Conservation (phyloP, 2,888 invertebrate species). For the Zelleria hepariella region DNA sequence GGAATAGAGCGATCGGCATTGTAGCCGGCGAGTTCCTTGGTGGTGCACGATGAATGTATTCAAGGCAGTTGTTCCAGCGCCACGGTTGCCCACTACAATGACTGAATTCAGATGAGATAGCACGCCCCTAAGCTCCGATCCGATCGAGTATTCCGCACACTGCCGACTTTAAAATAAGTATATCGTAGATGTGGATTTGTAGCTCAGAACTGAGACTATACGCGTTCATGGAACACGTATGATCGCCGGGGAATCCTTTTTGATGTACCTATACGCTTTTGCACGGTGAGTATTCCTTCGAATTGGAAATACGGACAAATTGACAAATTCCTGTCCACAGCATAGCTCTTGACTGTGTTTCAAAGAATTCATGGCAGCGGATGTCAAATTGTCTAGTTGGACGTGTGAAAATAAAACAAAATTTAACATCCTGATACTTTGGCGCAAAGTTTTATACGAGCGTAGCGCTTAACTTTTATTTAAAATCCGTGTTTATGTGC, state of each 20-base stretch:
- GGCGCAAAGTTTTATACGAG: not conserved
- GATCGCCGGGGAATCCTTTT: not conserved
- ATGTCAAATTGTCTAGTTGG: no score
- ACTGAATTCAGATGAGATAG: constrained; percentile 9
- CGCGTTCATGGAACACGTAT: not conserved
- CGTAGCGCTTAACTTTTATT: not conserved
- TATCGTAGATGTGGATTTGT: not conserved
- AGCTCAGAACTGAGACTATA: not conserved
- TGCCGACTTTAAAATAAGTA: constrained; percentile 1
- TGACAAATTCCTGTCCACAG: not conserved
- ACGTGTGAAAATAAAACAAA: no score
- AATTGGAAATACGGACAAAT: not conserved
- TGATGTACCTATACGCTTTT: not conserved
- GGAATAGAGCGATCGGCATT: not conserved
- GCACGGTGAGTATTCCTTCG: not conserved
- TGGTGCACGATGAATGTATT: constrained; percentile 5
- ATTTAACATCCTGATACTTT: no score
- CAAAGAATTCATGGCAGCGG: no score
- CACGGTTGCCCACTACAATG: constrained; percentile 2
- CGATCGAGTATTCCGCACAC: constrained; percentile 2
- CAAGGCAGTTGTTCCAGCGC: constrained; percentile 8
- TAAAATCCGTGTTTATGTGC: not conserved
- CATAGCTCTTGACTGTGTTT: no score
- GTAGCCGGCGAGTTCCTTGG: not conserved
- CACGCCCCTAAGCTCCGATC: constrained; percentile 2